These are phyloP conservation scores for Lasiurus borealis DNA, from an alignment of 2,113 vertebrate species.

Conservation along the genomic window DNA sequence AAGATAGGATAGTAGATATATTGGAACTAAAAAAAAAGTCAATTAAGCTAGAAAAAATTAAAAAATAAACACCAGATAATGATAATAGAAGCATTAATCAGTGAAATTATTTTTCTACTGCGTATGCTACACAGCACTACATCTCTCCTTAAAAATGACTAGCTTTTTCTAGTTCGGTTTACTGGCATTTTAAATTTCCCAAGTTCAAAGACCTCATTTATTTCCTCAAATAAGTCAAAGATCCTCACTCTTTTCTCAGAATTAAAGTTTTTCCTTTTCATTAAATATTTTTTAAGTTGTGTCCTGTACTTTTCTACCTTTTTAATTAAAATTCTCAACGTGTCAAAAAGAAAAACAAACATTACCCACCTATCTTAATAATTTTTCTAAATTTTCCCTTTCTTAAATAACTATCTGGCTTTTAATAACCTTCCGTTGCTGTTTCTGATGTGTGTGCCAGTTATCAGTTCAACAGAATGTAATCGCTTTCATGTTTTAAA, in stretches of 20 bases:
- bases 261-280: neutral
- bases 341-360: neutral
- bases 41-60: neutral
- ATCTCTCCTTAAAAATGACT: neutral
- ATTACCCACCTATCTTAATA: neutral
- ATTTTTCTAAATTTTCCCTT: neutral
- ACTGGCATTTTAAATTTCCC: neutral
- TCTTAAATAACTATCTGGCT: neutral
- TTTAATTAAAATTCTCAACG: slow-evolving; percentile 13
- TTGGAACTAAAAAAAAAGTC: neutral
- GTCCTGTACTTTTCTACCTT: neutral
- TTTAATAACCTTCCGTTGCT: neutral
- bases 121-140: neutral
- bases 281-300: neutral
- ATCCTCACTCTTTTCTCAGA: neutral
- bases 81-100: neutral
- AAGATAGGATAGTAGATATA: neutral
- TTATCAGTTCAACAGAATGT: neutral
- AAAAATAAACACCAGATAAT: neutral
- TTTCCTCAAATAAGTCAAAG: neutral
- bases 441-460: neutral
- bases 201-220: neutral
- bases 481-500: neutral
- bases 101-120: neutral
- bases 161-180: neutral